Evolutionary conservation across 1,140 invertebrate species (phyloP), one percentile per base, ranked within the genome.

Genomic region (Acromyrmex heyeri): DNA sequence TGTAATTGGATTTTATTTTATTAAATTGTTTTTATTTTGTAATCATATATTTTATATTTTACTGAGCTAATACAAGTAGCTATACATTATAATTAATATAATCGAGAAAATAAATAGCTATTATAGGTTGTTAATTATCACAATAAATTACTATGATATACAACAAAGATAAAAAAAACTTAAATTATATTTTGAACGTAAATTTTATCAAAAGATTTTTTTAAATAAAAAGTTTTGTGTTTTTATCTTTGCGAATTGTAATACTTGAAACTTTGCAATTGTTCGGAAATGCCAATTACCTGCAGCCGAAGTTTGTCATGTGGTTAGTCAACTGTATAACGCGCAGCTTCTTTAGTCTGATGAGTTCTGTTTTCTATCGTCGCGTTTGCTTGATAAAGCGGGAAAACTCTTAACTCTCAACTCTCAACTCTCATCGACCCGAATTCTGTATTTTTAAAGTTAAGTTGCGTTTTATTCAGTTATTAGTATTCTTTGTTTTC

Each of bases 401-500:
- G 34, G 65, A 81, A 53, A 70, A 34, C 30, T 34, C 30, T 27
- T 38, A 75, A 70, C 18, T 83, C 30, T 27, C 55, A 70, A 34
- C 30, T 34, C 30, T 27, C 55, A 75, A 70, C 18, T 83, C 30
- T n/a, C 34, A 61, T 70, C 30, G 65, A 64, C 8, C 50, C n/a
- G 14, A 38, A 62, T 65, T 8, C 50, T 83, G 82, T 65, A 87
- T 83, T 62, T 82, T 64, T 59, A 44, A 38, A 64, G 59, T 14
- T 65, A 34, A 83, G 69, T 83, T 70, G 27, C 34, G 14, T 65
- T 55, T 87, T 67, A 53, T 18, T 10, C 38, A 21, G 24, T 83
- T 83, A 83, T 83, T 86, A 86, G 50, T 50, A 79, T 70, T 59
- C 44, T 48, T 86, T 55, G 64, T 83, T 83, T 87, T 24, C 44